Percentiles rank a stretch among this genome's conserved stretches.
phyloP scores from a whole-genome alignment of 2,113 vertebrate genomes.

The Clinocottus analis region DNA sequence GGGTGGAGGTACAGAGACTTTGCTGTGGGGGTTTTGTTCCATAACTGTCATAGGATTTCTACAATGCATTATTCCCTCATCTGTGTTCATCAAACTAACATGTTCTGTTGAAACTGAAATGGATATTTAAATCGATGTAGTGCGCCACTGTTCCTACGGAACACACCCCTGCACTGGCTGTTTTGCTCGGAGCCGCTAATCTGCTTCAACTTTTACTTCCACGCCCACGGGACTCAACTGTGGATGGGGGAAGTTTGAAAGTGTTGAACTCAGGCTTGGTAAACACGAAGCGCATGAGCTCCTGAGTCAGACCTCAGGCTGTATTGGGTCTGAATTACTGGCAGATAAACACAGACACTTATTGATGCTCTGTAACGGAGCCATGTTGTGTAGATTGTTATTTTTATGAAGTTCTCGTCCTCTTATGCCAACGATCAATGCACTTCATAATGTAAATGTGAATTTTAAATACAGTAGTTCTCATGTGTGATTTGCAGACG shows the following conservation, averaged over 20 bases:
- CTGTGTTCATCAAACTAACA: not conserved
- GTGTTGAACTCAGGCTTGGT: not conserved
- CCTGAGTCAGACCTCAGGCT: not conserved
- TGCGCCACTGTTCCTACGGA: slow-evolving; percentile 5
- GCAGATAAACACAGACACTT: not conserved
- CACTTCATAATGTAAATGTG: not conserved
- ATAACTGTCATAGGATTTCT: not conserved
- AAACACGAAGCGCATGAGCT: not conserved
- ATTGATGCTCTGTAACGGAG: not conserved
- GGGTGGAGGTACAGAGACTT: not conserved
- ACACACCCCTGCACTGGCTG: not conserved
- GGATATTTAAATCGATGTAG: not conserved
- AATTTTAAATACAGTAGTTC: not conserved
- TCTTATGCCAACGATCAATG: not conserved
- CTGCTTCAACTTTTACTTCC: slow-evolving; percentile 40
- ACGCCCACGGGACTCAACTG: slow-evolving; percentile 36
- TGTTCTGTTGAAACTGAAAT: slow-evolving; percentile 6
- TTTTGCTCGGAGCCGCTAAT: slow-evolving; percentile 69
- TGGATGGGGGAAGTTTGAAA: slow-evolving; percentile 33
- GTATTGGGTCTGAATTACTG: not conserved
- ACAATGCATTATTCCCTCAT: not conserved
- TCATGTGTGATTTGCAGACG: not conserved
- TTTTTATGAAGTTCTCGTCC: not conserved
- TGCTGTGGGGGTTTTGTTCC: not conserved
- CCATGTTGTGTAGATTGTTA: not conserved